phyloP scores from a whole-genome alignment of 2,888 invertebrate genomes.

The Leptogaster cylindrica region DNA sequence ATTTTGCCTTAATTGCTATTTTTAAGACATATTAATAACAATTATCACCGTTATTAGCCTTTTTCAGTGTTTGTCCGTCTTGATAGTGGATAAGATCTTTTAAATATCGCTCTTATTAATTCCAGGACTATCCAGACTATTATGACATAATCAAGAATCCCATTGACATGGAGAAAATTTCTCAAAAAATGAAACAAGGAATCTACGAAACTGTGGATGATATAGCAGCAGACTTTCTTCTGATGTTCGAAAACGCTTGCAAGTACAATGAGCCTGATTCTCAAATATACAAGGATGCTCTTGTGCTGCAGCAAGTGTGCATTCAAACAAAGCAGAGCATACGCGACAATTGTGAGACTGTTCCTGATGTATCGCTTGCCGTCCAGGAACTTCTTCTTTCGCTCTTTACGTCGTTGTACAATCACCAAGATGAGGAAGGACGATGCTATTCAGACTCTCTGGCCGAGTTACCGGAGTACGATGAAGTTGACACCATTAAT shows the following conservation, averaged over 20 bases:
- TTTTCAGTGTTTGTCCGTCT: too few relatives aligned
- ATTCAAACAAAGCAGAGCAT: constrained; percentile 90
- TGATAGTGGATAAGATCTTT: too few relatives aligned
- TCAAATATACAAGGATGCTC: constrained; percentile 95
- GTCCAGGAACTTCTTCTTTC: constrained; percentile 90
- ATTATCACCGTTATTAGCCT: too few relatives aligned
- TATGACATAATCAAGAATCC: constrained; percentile 97
- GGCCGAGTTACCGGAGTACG: constrained; percentile 90
- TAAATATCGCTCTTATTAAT: too few relatives aligned
- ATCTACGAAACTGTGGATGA: constrained; percentile 84
- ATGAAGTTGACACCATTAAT: constrained; percentile 70
- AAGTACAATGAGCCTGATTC: constrained; percentile 98
- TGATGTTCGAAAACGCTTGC: constrained; percentile 97
- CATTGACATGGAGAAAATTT: constrained; percentile 94
- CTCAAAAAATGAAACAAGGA: constrained; percentile 79
- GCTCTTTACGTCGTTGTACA: constrained; percentile 91
- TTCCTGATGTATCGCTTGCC: constrained; percentile 87
- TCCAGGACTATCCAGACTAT: constrained; percentile 91
- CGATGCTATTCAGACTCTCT: constrained; percentile 96
- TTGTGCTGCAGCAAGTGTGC: constrained; percentile 89
- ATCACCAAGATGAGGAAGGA: constrained; percentile 96
- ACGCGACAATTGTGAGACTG: constrained; percentile 81
- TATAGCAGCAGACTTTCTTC: constrained; percentile 83
- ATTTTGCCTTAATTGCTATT: too few relatives aligned
- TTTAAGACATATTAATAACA: too few relatives aligned